phyloP scores from a whole-genome alignment of 2,888 invertebrate species.

The Lasioglossum calceatum region DNA sequence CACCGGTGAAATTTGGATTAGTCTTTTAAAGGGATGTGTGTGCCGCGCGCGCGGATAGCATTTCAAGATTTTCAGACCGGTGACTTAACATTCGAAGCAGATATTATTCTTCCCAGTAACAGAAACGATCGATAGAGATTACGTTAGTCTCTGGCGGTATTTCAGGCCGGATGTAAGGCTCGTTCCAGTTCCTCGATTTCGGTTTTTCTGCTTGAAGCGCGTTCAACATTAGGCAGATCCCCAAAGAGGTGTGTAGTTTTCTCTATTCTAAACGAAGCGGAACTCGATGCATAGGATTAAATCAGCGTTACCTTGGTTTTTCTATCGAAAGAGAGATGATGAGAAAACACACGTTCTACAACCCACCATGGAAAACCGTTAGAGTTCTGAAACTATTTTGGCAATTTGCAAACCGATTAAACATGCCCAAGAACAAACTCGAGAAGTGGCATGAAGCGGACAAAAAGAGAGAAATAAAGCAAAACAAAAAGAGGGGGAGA shows the following conservation, averaged over 20 bases:
- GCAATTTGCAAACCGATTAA: conserved; percentile 75
- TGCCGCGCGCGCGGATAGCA: neutral
- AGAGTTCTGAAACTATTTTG: conserved; percentile 65
- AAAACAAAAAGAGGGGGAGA: conserved; percentile 10
- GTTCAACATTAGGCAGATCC: conserved; percentile 7
- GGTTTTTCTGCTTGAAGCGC: conserved; percentile 12
- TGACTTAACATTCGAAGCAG: neutral
- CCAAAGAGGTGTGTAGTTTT: neutral
- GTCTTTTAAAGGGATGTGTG: neutral
- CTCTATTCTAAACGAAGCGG: neutral
- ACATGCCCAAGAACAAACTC: conserved; percentile 50
- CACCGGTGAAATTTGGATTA: conserved; percentile 25
- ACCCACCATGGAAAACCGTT: conserved; percentile 1
- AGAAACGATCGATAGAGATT: conserved; percentile 24
- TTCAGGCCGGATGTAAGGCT: conserved; percentile 6
- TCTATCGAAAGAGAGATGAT: conserved; percentile 1
- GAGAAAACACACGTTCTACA: neutral
- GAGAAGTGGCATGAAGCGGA: conserved; percentile 49
- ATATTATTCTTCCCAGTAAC: neutral
- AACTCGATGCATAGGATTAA: conserved; percentile 4
- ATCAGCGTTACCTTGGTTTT: conserved; percentile 9
- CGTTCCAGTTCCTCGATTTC: neutral
- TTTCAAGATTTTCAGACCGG: neutral
- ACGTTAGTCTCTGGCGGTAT: neutral
- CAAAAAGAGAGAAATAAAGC: neutral